Conservation (phyloP, 1,140 invertebrate genomes). For the Meloidogyne chitwoodi region DNA sequence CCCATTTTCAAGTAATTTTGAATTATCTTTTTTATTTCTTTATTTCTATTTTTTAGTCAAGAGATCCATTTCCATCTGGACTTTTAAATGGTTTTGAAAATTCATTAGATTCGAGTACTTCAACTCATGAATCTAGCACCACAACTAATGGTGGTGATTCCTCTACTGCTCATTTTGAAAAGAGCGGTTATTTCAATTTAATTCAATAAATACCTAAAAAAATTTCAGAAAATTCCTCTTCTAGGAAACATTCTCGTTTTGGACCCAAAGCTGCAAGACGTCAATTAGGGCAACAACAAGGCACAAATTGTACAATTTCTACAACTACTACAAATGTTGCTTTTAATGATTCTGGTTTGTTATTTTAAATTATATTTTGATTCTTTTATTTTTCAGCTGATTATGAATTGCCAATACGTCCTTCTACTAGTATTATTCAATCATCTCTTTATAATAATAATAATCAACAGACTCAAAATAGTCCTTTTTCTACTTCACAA, state of each 20-base stretch:
- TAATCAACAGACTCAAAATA: neutral
- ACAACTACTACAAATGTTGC: neutral
- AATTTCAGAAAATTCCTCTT: neutral
- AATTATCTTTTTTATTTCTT: neutral
- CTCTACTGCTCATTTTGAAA: neutral
- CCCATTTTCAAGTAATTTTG: slow-evolving; percentile 23
- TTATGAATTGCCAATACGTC: neutral
- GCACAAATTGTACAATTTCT: neutral
- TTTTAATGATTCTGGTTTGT: neutral
- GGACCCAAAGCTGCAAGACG: neutral
- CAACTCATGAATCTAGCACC: neutral
- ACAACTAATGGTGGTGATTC: slow-evolving; percentile 1
- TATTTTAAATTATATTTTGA: neutral
- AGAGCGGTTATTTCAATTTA: neutral
- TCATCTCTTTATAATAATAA: neutral
- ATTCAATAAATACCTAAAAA: neutral
- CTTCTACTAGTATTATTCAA: neutral
- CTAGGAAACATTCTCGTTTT: neutral
- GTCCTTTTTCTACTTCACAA: neutral
- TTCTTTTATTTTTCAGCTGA: neutral
- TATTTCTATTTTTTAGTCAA: slow-evolving; percentile 16
- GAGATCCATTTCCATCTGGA: slow-evolving; percentile 17
- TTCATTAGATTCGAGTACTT: slow-evolving; percentile 9
- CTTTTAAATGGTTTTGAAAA: slow-evolving; percentile 12
- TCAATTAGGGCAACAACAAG: neutral